These are phyloP conservation scores for Phortica magna DNA, from an alignment of 2,888 invertebrate species.

Conservation along the genomic window DNA sequence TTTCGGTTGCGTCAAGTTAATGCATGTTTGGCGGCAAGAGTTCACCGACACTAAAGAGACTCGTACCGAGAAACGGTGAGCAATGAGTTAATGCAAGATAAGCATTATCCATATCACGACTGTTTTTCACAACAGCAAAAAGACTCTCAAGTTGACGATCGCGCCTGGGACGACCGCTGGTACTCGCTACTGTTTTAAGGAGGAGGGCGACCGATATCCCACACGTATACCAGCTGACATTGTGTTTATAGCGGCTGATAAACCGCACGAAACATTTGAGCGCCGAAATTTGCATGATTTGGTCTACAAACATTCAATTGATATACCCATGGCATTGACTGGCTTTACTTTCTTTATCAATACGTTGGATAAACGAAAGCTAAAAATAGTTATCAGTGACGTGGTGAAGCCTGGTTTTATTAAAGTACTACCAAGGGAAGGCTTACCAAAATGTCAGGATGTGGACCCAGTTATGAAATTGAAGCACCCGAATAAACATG, in stretches of 20 bases:
- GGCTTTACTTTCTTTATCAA: conserved; percentile 83
- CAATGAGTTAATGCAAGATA: background rate
- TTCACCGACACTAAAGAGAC: conserved; percentile 83
- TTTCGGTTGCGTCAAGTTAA: conserved; percentile 88
- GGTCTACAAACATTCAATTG: conserved; percentile 81
- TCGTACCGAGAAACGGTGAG: conserved; percentile 80
- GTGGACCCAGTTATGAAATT: conserved; percentile 78
- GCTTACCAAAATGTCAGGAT: conserved; percentile 83
- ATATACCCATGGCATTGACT: conserved; percentile 85
- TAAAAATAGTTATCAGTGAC: conserved; percentile 85
- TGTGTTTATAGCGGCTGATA: conserved; percentile 86
- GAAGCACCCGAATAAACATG: conserved; percentile 78
- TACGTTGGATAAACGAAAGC: conserved; percentile 85
- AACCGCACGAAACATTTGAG: conserved; percentile 83
- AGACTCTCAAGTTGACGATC: conserved; percentile 86
- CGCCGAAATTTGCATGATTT: conserved; percentile 84
- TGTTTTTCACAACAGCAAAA: conserved; percentile 79
- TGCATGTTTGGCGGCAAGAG: conserved; percentile 87
- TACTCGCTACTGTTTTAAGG: conserved; percentile 86
- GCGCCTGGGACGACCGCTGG: conserved; percentile 86
- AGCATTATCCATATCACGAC: background rate
- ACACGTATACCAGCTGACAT: conserved; percentile 84
- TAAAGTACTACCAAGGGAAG: conserved; percentile 85
- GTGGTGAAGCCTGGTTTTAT: conserved; percentile 84
- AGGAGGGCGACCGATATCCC: conserved; percentile 89